Base-by-base conservation (phyloP, 2,888 invertebrate species). In the Meandrusa payeni region DNA sequence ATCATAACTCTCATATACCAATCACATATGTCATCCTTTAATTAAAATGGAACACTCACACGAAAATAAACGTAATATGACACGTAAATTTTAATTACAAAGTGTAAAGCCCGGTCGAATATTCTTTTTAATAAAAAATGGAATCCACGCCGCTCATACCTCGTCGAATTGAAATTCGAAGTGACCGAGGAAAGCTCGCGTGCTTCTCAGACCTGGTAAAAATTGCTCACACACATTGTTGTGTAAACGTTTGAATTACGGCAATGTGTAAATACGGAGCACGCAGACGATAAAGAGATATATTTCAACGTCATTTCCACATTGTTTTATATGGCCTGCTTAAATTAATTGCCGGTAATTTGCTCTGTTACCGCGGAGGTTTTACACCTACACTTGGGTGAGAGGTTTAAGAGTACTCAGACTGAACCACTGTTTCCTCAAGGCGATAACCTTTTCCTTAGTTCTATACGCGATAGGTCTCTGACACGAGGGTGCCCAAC, bases 71-170 rank as follows among this genome's bases (percentile, higher is more conserved):
- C 29, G 22, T 9, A 23, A 41, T 17, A 33, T 17, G 12, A 13
- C 17, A n/a, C 27, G 41, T 41, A 28, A 34, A 31, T 5, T 19
- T 42, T 42, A 37, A 42, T 42, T 42, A 36, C 36, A 28, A 22
- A 28, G 28, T n/a, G n/a, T n/a, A n/a, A n/a, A n/a, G n/a, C n/a
- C n/a, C n/a, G n/a, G n/a, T n/a, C n/a, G n/a, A 31, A 37, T 42
- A 36, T 31, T 20, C 17, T 24, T 20, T 12, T 12, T 36, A 22
- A 13, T 9, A 17, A 11, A 42, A 24, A 20, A 20, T 22, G 27
- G 9, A 40, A 32, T 13, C 15, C 26, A 4, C 20, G 28, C 11
- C 5, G 23, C 36, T 29, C 36, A n/a, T 29, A 39, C 31, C 9
- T 36, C 9, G 9, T 19, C 12, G 19, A 22, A 36, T 36, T 42